Base-by-base conservation (phyloP, 1,140 invertebrate genomes). In the Orussus abietinus region DNA sequence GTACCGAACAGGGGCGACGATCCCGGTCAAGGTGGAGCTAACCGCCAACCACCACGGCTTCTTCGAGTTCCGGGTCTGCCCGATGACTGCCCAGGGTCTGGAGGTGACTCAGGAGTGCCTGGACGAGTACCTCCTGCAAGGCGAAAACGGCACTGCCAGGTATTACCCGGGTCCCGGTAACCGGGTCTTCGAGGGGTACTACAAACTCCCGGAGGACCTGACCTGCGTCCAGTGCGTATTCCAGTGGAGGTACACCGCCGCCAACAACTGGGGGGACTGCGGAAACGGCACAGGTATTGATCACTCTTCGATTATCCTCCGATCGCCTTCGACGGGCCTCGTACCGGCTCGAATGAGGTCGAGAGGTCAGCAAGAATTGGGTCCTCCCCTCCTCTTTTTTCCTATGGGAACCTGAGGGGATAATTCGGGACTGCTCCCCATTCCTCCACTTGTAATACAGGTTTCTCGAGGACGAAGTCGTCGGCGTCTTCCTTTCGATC, bases 1-100 rank as follows among this genome's bases (percentile, higher is more conserved):
- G 57, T 92, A 92, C 57, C 72, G 77, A 21, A 77, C 79, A 1
- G 80, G 80, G 17, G 76, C 82, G 7, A 66, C 78, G 5, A 82
- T 92, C 38, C 79, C 79, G 3, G 80, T 92, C 4, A 78, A 82
- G 17, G 78, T 92, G 0, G 84, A 91, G 56, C 55, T 91, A 1
- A 92, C 88, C 0, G 87, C 87, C 3, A 81, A 79, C 53, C 88
- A 92, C 64, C 77, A 79, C 49, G 92, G 92, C 6, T 92, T 83
- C 66, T 95, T 94, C 57, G 88, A 94, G 60, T 94, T 95, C 69
- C 77, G 86, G 40, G 55, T 91, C 0, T 96, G 91, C 59, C 80
- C 89, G 0, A 76, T 79, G 60, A 77, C 75, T 21, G 63, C 64
- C 41, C 66, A 22, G 22, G 66, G 57, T 46, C 77, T 75, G 43